Base-by-base conservation (phyloP, 2,797 vertebrate genomes). In the Streptopelia turtur region DNA sequence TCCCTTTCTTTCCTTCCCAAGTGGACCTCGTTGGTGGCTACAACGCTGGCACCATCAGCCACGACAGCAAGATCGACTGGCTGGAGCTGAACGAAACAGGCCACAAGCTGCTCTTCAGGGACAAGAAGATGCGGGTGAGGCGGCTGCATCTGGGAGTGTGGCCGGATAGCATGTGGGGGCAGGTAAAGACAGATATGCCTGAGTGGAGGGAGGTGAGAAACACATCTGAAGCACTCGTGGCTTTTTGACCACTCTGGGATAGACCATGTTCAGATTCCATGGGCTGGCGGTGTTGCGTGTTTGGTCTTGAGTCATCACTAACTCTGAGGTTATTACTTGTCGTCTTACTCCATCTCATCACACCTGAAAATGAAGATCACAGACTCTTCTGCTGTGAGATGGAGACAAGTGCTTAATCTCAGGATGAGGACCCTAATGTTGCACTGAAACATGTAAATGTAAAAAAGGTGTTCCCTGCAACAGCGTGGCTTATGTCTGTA, bases 21-120 rank as follows among this genome's bases (percentile, higher is more conserved):
- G 99, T 99, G 98, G 99, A 99, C 96, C 97, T 99, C 77, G 94
- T 98, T 45, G 98, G 96, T 77, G 98, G 99, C 83, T 98, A 97
- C 98, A 99, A 97, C 74, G 69, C 98, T 90, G 99, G 99, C 87
- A 98, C 98, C 23, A 95, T 99, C 96, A 98, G 97, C 96, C 99
- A 99, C 5, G 98, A 99, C 96, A 98, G 98, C 94, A 99, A 98
- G 95, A 98, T 99, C 13, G 99, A 99, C 94, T 99, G 99, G 99
- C 98, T 99, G 97, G 99, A 99, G 97, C 98, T 99, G 95, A 99
- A 99, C 33, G 99, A 99, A 91, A 99, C 99, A 4, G 99, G 99
- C 30, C 98, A 96, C 94, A 99, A 99, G 90, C 98, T 99, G 92
- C 99, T 99, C 94, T 99, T 99, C 98, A 98, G 99, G 90, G 99